Evolutionary conservation across 1,140 invertebrate species (phyloP).

Genomic region (Platyscapa corneri): DNA sequence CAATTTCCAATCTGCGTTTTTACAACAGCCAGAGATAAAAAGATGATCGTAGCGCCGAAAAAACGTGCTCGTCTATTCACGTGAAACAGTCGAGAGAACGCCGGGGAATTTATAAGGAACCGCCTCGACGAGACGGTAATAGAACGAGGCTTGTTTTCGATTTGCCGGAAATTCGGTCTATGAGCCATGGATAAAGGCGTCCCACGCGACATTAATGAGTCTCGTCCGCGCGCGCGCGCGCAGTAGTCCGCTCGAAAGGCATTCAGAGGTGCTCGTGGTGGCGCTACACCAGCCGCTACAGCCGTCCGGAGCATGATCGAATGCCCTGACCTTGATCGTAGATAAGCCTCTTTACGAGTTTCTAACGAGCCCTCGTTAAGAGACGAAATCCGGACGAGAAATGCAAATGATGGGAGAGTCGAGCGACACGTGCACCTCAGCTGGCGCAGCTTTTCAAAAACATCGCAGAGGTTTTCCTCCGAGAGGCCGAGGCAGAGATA

Average conservation of each 20-base stretch:
- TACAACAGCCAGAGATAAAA: too few species aligned
- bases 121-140: too few species aligned
- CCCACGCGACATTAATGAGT: background rate
- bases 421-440: background rate
- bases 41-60: too few species aligned
- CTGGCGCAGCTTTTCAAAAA: background rate
- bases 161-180: background rate
- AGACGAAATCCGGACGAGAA: background rate
- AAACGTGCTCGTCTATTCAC: background rate
- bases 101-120: too few species aligned
- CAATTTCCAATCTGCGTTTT: too few species aligned
- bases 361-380: constrained; percentile 47
- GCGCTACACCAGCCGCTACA: background rate
- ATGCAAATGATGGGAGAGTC: constrained; percentile 33
- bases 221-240: background rate
- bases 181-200: background rate
- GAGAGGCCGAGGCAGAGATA: too few species aligned
- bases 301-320: background rate
- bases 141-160: background rate
- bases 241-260: constrained; percentile 8
- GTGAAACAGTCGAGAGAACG: background rate
- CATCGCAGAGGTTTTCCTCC: background rate
- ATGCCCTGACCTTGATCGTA: constrained; percentile 37
- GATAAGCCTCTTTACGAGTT: constrained; percentile 49
- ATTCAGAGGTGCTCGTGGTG: background rate